Conservation (phyloP, 2,797 vertebrate genomes). For the Loris lydekkerianus region DNA sequence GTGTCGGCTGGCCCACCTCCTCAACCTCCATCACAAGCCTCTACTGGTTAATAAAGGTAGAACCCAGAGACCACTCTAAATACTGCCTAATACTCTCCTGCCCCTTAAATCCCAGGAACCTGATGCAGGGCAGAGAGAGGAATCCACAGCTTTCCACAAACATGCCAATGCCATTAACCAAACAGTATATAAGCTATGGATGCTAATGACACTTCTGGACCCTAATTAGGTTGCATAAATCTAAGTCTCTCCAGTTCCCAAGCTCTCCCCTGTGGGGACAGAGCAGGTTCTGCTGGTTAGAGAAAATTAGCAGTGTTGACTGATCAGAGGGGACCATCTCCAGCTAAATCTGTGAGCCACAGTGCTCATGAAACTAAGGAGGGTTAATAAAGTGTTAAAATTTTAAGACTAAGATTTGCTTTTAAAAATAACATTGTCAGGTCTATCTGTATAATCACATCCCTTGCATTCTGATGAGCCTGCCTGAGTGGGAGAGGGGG, state of each 20-base stretch:
- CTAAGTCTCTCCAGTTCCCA: not conserved
- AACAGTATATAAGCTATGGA: not conserved
- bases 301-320: not conserved
- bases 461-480: constrained; percentile 32
- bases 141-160: not conserved
- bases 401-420: constrained; percentile 23
- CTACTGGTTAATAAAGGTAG: not conserved
- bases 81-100: not conserved
- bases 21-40: not conserved
- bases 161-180: rapidly evolving
- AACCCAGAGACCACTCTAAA: not conserved
- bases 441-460: constrained; percentile 7
- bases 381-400: constrained; percentile 28
- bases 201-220: not conserved
- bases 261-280: not conserved
- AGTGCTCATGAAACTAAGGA: not conserved
- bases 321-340: not conserved
- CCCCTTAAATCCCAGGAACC: not conserved
- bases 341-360: not conserved
- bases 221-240: not conserved
- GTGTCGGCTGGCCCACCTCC: not conserved
- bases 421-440: constrained; percentile 68
- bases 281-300: not conserved
- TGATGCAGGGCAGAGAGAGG: not conserved
- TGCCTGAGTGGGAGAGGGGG: not conserved